phyloP scores from a whole-genome alignment of 2,797 vertebrate species.

The Typhlichthys eigenmanni region DNA sequence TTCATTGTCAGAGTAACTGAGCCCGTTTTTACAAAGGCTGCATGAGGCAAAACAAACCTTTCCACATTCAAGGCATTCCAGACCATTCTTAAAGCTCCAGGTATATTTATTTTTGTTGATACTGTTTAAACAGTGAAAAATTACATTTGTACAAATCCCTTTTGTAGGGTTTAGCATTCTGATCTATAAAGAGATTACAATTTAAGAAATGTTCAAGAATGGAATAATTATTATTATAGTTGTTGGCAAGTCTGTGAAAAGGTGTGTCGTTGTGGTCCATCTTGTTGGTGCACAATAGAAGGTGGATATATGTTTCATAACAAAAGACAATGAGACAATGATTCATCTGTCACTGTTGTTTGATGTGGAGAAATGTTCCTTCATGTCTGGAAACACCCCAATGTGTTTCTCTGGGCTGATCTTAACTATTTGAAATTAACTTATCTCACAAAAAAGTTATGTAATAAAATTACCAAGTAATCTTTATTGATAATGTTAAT shows the following conservation, averaged over 20 bases:
- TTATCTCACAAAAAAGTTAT: too few relatives aligned
- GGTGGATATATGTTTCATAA: slow-evolving; percentile 9
- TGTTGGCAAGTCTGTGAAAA: slow-evolving; percentile 28
- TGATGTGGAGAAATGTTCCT: too few relatives aligned
- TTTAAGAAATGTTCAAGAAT: not conserved
- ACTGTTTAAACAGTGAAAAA: slow-evolving; percentile 11
- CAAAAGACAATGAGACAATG: slow-evolving; percentile 14
- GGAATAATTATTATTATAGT: slow-evolving; percentile 13
- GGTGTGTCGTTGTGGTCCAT: slow-evolving; percentile 43
- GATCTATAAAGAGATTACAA: too few relatives aligned
- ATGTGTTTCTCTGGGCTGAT: too few relatives aligned
- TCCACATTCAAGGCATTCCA: not conserved
- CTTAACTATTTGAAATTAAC: too few relatives aligned
- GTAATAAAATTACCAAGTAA: too few relatives aligned
- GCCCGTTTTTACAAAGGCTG: not conserved
- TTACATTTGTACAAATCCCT: not conserved
- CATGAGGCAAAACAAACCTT: not conserved
- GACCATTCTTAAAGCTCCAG: too few relatives aligned
- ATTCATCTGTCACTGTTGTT: slow-evolving; percentile 5
- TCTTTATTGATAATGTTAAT: too few relatives aligned
- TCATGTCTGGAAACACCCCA: too few relatives aligned
- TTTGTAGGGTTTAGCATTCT: too few relatives aligned
- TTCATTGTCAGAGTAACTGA: not conserved
- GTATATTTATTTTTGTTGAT: not conserved
- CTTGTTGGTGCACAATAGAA: slow-evolving; percentile 25